Conservation (phyloP, 2,797 vertebrate genomes). For the Molossus molossus region DNA sequence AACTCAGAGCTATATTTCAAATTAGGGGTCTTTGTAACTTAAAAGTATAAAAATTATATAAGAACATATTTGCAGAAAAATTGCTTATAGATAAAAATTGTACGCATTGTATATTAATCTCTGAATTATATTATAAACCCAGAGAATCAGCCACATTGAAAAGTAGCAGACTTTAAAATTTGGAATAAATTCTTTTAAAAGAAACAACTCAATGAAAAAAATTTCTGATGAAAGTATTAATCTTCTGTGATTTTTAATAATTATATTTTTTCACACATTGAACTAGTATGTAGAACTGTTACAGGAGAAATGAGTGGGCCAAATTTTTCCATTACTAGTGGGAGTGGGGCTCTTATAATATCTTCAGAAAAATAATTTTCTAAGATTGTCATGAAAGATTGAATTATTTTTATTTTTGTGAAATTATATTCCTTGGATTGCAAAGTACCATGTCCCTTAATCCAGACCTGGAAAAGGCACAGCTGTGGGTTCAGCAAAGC, state of each 20-base stretch:
- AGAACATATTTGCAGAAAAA: not conserved
- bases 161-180: slow-evolving; percentile 11
- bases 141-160: not conserved
- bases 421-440: too few species aligned
- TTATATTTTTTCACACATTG: not conserved
- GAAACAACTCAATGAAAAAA: not conserved
- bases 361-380: too few species aligned
- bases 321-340: too few species aligned
- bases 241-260: slow-evolving; percentile 21
- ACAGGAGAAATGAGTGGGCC: too few species aligned
- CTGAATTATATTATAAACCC: not conserved
- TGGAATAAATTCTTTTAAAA: not conserved
- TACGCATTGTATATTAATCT: not conserved
- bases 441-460: too few species aligned
- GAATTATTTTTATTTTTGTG: too few species aligned
- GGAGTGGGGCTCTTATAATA: too few species aligned
- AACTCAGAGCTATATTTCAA: not conserved
- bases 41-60: not conserved
- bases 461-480: too few species aligned
- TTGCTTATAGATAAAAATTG: not conserved
- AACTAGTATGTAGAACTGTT: not conserved
- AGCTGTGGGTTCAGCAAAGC: too few species aligned
- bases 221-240: slow-evolving; percentile 50
- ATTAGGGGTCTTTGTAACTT: not conserved
- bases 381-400: too few species aligned